Evolutionary conservation across 2,888 invertebrate genomes (phyloP), one percentile per base, ranked within the genome.

Genomic region (Pseudococcus jackbeardsleyi): DNA sequence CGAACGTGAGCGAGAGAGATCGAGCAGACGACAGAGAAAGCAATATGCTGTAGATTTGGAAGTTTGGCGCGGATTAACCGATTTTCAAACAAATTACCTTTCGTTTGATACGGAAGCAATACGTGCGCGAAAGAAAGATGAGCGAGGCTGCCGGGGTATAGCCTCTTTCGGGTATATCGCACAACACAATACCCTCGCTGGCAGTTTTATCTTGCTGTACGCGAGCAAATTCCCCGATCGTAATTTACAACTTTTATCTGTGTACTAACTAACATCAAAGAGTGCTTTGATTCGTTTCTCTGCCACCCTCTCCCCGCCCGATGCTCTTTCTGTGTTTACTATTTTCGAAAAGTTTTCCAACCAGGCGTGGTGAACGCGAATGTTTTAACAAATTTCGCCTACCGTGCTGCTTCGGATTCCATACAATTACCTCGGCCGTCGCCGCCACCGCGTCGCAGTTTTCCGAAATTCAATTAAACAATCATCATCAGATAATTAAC

Each of bases 241-340:
- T 86, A 86, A 86, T 86, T 86, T 86, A 86, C 59, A 86, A 86
- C 86, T 86, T 86, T 86, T 86, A 86, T 86, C 86, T 86, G 86
- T 48, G 39, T 64, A 33, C 64, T 54, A 86, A 86, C 64, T 86
- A 85, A 86, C 86, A 86, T 86, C 86, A 86, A 86, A 86, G 86
- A 59, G 86, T 42, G 86, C 86, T 86, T 86, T 86, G 86, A 86
- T 86, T 86, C 64, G 42, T 39, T 42, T 33, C 26, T 33, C 26
- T n/a, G n/a, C n/a, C 33, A 6, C 68, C 33, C 33, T 26, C 12
- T 12, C 68, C 33, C 11, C 12, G 26, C 26, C 68, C 26, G 68
- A 26, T 33, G 33, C 68, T 26, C n/a, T 33, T 11, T 1, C 33
- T 72, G 68, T 79, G 79, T 79, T 79, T 79, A 79, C 79, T 46